Evolutionary conservation across 1,140 invertebrate species (phyloP), one percentile per base, ranked within the genome.

Genomic region (Megalonaias nervosa): DNA sequence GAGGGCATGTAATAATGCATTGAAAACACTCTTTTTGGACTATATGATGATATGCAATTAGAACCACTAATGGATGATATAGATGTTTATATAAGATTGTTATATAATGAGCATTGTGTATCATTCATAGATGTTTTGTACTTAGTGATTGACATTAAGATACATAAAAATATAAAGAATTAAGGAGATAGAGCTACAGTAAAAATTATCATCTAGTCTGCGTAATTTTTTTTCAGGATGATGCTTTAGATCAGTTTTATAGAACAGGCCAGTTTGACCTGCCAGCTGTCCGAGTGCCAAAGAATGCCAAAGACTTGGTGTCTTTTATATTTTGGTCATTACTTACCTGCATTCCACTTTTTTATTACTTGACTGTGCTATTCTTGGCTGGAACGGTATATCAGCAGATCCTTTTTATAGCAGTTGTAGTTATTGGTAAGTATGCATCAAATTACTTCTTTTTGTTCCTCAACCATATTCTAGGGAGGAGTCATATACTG

Each of bases 301-400:
- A 77, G 23, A 78, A 87, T 31, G 56, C 64, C 19, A 78, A 81
- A 69, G 89, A 90, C 73, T 67, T 91, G 21, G 31, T 86, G 11
- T 79, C 87, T 66, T 88, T 81, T 80, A 60, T 83, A 15, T 85
- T 88, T 67, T 91, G 90, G 90, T 78, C 84, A 4, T 68, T 86
- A 14, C 57, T 87, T 26, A 83, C 84, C 13, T 85, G 86, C 74
- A 75, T 89, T 62, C 90, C 90, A 31, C 80, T 89, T 16, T 86
- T 85, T 62, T 82, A 84, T 58, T 89, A 88, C 68, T 55, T 87
- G 1, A 48, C 57, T 14, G 67, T 67, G 57, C 26, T 74, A 31
- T 19, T 74, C 11, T 59, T 74, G 26, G 21, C 64, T 57, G 65
- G 38, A 48, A 48, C 38, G 11, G 38, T 48, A 48, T 48, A 48